Percentiles rank a stretch among this genome's conserved stretches.
Conservation (phyloP, 1,140 invertebrate species). For the Saccostrea glomerata region DNA sequence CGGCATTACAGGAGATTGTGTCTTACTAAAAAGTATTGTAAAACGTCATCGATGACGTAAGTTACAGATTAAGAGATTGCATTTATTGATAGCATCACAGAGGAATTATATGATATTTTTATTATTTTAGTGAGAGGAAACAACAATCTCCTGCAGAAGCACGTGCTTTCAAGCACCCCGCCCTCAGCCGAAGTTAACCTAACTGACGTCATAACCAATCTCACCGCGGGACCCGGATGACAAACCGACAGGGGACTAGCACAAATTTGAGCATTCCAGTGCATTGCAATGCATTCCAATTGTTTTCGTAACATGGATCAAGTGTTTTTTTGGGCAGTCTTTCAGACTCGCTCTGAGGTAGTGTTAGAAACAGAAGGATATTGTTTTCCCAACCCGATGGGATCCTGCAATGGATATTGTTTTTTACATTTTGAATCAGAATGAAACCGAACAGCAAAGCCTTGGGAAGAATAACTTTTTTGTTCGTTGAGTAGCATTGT, state of each 20-base stretch:
- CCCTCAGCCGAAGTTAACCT: neutral
- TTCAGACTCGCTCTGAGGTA: neutral
- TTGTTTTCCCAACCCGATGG: neutral
- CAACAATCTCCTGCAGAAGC: conserved; percentile 3
- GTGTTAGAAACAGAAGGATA: neutral
- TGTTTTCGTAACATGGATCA: neutral
- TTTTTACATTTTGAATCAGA: too few species aligned
- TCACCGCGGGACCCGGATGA: neutral
- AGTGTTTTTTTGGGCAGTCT: neutral
- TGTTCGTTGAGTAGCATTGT: too few species aligned
- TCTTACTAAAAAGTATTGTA: neutral
- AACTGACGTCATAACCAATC: neutral
- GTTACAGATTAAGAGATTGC: neutral
- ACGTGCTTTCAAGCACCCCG: neutral
- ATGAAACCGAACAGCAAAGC: too few species aligned
- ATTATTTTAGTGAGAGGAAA: conserved; percentile 13
- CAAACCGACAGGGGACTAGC: neutral
- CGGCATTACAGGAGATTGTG: neutral
- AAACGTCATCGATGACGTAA: neutral
- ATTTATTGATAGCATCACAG: neutral
- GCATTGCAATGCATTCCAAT: neutral
- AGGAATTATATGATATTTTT: neutral
- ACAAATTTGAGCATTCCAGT: neutral
- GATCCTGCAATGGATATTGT: too few species aligned
- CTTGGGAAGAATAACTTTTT: too few species aligned